These are phyloP conservation scores for Gavialis gangeticus DNA, from an alignment of 2,113 vertebrate genomes.

Conservation along the genomic window DNA sequence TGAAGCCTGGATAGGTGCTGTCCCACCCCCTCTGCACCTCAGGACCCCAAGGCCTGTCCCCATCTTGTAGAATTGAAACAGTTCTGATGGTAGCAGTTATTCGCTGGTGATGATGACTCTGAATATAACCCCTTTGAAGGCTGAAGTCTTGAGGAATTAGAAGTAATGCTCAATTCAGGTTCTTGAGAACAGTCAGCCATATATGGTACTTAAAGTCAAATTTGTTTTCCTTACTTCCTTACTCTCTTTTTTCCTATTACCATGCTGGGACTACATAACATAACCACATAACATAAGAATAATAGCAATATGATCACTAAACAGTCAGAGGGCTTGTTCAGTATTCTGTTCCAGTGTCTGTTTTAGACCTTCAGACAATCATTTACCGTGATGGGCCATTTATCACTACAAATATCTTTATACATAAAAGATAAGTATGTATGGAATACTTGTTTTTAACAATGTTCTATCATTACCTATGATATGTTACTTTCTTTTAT, in stretches of 20 bases:
- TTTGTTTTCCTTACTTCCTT: not conserved
- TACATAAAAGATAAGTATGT: constrained; percentile 49
- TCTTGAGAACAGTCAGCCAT: not conserved
- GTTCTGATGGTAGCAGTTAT: not conserved
- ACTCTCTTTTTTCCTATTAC: not conserved
- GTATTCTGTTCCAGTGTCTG: constrained; percentile 2
- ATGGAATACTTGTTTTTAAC: constrained; percentile 41
- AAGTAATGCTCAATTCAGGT: not conserved
- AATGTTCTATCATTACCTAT: not conserved
- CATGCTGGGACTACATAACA: not conserved
- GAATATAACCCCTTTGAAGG: accelerated
- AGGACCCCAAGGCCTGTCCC: not conserved
- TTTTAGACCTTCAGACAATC: constrained; percentile 60
- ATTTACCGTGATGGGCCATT: constrained; percentile 22
- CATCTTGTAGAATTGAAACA: not conserved
- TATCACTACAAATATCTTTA: constrained; percentile 44
- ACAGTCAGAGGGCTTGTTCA: not conserved
- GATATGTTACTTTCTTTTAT: constrained; percentile 66
- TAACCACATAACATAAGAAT: not conserved
- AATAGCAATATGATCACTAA: not conserved
- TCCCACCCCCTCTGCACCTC: not conserved
- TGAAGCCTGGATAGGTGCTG: not conserved
- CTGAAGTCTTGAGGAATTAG: not conserved
- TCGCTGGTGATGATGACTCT: not conserved
- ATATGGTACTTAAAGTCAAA: not conserved